phyloP scores from a whole-genome alignment of 1,140 invertebrate genomes.

The Cydia pomonella region DNA sequence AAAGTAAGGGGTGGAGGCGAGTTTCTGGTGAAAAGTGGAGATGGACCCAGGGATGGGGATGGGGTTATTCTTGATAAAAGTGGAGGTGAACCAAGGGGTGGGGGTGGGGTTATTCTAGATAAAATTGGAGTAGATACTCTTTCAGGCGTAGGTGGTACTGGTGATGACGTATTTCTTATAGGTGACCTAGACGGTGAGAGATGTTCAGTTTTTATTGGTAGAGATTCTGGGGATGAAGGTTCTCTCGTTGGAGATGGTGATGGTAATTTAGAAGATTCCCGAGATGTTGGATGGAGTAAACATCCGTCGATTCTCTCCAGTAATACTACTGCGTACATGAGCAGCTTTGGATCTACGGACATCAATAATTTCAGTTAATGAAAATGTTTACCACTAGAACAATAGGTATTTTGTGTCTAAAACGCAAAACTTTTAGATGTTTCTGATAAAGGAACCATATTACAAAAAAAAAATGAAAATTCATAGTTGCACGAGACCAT shows the following conservation, averaged over 20 bases:
- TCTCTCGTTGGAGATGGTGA: no score
- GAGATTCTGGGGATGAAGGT: background rate
- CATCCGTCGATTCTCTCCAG: slow-evolving; percentile 66
- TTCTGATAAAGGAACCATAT: no score
- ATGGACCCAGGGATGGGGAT: background rate
- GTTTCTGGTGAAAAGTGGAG: background rate
- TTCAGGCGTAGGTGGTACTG: background rate
- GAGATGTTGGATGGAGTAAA: background rate
- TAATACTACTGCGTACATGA: slow-evolving; percentile 89
- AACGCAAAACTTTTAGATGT: no score
- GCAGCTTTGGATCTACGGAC: slow-evolving; percentile 12
- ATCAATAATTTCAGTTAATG: background rate
- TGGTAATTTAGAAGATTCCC: background rate
- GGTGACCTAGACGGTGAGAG: no score
- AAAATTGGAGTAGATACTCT: background rate
- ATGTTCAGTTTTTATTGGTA: no score
- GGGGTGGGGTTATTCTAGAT: background rate
- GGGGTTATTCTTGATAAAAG: background rate
- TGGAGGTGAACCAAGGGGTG: background rate
- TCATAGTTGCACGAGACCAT: no score
- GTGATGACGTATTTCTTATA: no score
- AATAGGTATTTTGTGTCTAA: background rate
- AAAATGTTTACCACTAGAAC: background rate
- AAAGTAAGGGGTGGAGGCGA: no score
- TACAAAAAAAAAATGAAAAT: no score